Percentiles rank a stretch among this genome's conserved stretches.
phyloP scores from a whole-genome alignment of 1,140 invertebrate species.

The Gryon sp. region DNA sequence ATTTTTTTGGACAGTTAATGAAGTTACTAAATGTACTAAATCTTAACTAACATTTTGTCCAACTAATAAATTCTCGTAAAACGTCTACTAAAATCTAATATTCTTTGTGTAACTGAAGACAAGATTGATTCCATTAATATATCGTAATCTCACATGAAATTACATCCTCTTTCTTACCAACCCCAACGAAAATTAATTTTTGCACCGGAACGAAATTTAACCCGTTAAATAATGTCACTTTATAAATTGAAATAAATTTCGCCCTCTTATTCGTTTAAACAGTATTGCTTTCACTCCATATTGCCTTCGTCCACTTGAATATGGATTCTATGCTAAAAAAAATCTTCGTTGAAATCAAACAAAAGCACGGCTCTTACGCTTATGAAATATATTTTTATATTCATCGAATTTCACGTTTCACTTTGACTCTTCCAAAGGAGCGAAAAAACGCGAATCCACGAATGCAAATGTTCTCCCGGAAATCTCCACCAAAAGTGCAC shows the following conservation, averaged over 20 bases:
- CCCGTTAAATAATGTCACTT: slow-evolving; percentile 32
- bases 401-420: slow-evolving; percentile 46
- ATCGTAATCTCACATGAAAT: slow-evolving; percentile 40
- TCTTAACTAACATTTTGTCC: no score
- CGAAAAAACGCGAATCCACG: not conserved
- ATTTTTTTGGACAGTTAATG: no score
- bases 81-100: no score
- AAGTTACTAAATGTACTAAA: no score
- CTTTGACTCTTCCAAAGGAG: slow-evolving; percentile 23
- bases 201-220: slow-evolving; percentile 25
- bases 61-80: no score
- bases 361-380: slow-evolving; percentile 57
- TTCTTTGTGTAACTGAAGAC: no score
- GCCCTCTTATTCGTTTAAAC: slow-evolving; percentile 24
- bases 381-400: slow-evolving; percentile 55
- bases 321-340: slow-evolving; percentile 52
- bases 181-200: slow-evolving; percentile 38
- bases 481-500: not conserved
- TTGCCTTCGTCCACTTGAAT: slow-evolving; percentile 37
- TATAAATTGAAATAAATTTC: slow-evolving; percentile 47
- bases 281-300: slow-evolving; percentile 53
- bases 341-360: slow-evolving; percentile 44
- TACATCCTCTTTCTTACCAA: not conserved
- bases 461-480: slow-evolving; percentile 21
- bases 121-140: slow-evolving; percentile 43